These are phyloP conservation scores for Calliphora vicina DNA, from an alignment of 1,140 invertebrate species.

Conservation along the genomic window DNA sequence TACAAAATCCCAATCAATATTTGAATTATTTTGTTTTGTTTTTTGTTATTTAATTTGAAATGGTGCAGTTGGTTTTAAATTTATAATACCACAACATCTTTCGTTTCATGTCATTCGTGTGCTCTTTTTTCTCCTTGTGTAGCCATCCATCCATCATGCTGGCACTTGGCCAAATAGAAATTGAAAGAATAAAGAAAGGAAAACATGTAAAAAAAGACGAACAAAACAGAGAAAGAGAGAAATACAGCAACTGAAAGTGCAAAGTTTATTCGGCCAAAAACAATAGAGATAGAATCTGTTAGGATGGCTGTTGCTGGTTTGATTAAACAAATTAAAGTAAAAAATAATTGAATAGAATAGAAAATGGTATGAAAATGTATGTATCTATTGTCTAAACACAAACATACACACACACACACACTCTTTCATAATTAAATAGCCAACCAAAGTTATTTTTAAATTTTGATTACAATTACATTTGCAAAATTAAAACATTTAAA, in stretches of 20 bases:
- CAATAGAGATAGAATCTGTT: conserved; percentile 1
- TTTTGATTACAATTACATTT: neutral
- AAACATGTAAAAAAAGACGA: neutral
- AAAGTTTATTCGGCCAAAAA: conserved; percentile 16
- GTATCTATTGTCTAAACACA: neutral
- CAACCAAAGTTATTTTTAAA: neutral
- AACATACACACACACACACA: neutral
- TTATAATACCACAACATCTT: neutral
- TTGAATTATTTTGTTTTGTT: too few relatives aligned
- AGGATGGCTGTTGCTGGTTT: neutral
- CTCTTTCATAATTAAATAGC: neutral
- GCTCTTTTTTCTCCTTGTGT: neutral
- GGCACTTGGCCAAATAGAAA: conserved; percentile 7
- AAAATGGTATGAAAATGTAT: neutral
- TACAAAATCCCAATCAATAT: neutral
- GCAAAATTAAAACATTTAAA: neutral
- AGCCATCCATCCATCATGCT: neutral
- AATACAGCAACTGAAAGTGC: neutral
- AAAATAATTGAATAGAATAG: neutral
- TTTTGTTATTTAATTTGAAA: neutral
- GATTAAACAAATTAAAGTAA: neutral
- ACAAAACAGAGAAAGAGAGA: neutral
- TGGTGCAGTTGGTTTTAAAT: neutral
- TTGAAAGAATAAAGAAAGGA: neutral
- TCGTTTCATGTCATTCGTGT: neutral